These are phyloP conservation scores for Paramuricea clavata DNA, from an alignment of 92 coral and sea anemone genomes.

Conservation along the genomic window DNA sequence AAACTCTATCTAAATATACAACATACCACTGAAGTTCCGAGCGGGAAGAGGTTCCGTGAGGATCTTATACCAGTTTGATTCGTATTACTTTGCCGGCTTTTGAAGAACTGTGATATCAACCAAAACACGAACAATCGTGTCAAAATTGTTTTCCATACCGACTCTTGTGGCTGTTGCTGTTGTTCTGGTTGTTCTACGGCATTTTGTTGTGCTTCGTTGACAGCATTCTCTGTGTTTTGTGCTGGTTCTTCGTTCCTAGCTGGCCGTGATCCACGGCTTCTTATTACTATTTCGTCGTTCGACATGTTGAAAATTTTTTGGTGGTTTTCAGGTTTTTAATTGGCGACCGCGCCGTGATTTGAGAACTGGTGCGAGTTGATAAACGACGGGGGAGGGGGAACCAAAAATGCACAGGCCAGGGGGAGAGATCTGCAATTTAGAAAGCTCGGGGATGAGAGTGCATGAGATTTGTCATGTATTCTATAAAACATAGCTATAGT, in stretches of 20 bases:
- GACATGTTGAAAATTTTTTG: background rate
- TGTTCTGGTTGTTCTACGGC: conserved; percentile 65
- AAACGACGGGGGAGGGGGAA: too few relatives aligned
- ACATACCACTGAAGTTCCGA: conserved; percentile 82
- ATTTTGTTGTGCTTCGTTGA: conserved; percentile 66
- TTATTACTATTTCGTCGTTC: conserved; percentile 45
- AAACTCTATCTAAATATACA: background rate
- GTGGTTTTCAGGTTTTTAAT: too few relatives aligned
- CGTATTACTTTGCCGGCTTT: conserved; percentile 60
- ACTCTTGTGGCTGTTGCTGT: conserved; percentile 86
- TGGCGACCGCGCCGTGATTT: too few relatives aligned
- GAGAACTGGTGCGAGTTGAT: background rate
- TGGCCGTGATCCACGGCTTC: conserved; percentile 31
- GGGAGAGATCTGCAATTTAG: too few relatives aligned
- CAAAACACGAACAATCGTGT: conserved; percentile 90
- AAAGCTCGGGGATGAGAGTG: too few relatives aligned
- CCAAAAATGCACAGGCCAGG: too few relatives aligned
- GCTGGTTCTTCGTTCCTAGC: conserved; percentile 20
- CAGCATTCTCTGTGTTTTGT: conserved; percentile 57
- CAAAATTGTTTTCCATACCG: conserved; percentile 93
- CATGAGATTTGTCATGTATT: too few relatives aligned
- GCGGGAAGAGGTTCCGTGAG: conserved; percentile 81
- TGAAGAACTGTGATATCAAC: conserved; percentile 88
- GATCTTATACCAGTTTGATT: conserved; percentile 48
- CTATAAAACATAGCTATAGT: too few relatives aligned